Evolutionary conservation across 2,113 vertebrate species (phyloP).

Genomic region (Malaclemys terrapin): DNA sequence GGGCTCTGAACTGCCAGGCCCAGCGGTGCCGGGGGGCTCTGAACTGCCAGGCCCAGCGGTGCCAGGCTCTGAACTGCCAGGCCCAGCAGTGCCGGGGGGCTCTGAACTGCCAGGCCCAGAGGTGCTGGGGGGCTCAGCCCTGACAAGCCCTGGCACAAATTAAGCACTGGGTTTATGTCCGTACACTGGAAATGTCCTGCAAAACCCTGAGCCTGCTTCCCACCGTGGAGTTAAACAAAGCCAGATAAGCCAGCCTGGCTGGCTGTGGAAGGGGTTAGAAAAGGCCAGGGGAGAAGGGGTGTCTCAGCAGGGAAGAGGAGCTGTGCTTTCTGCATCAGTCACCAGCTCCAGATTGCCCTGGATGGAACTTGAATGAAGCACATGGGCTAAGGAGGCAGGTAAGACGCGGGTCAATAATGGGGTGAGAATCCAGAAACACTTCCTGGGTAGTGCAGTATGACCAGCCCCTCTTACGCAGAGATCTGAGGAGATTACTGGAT

Average conservation of each 20-base stretch:
- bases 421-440: neutral
- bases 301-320: neutral
- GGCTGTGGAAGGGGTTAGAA: neutral
- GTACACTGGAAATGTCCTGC: neutral
- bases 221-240: neutral
- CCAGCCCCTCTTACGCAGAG: neutral
- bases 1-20: no score
- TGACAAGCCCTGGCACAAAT: no score
- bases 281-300: neutral
- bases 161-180: neutral
- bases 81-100: no score
- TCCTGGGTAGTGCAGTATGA: neutral
- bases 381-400: neutral
- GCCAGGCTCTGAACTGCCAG: no score
- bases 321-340: neutral
- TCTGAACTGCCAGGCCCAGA: no score
- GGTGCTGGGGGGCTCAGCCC: no score
- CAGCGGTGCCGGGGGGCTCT: no score
- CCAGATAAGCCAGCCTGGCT: neutral
- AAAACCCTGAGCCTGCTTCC: neutral
- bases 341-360: neutral
- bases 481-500: neutral
- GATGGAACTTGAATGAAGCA: neutral
- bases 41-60: no score
- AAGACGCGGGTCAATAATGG: neutral